Evolutionary conservation across 2,888 invertebrate species (phyloP).

Genomic region (Drosophila mimetica): DNA sequence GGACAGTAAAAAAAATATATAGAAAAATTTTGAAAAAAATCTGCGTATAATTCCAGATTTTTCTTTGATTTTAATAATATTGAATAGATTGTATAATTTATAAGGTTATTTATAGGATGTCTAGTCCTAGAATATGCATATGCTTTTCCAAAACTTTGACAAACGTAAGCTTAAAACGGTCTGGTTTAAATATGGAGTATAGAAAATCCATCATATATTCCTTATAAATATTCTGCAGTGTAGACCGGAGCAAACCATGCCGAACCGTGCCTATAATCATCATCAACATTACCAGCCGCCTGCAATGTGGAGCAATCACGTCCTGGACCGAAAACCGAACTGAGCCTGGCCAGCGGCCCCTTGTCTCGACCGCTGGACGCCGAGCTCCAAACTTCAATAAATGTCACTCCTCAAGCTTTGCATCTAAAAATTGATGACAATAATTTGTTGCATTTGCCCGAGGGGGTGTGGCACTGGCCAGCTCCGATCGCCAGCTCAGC

Average conservation of each 20-base stretch:
- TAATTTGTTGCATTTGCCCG: slow-evolving; percentile 76
- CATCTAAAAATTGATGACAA: slow-evolving; percentile 81
- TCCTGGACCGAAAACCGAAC: slow-evolving; percentile 54
- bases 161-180: no score
- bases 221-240: slow-evolving; percentile 25
- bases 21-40: no score
- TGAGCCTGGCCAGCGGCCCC: slow-evolving; percentile 44
- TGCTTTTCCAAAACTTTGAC: no score
- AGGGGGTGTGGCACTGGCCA: slow-evolving; percentile 66
- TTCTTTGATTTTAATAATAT: no score
- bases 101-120: no score
- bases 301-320: slow-evolving; percentile 75
- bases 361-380: slow-evolving; percentile 33
- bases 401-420: slow-evolving; percentile 80
- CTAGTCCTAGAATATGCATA: no score
- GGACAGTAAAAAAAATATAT: no score
- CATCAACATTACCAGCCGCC: slow-evolving; percentile 60
- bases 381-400: slow-evolving; percentile 75
- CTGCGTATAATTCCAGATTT: no score
- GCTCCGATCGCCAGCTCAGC: slow-evolving; percentile 30
- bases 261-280: slow-evolving; percentile 66
- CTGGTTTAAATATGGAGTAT: no score
- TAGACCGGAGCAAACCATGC: slow-evolving; percentile 17
- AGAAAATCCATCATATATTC: accelerated
- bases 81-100: no score